These are phyloP conservation scores for Ormyrus pomaceus DNA, from an alignment of 2,888 invertebrate genomes.

Conservation along the genomic window DNA sequence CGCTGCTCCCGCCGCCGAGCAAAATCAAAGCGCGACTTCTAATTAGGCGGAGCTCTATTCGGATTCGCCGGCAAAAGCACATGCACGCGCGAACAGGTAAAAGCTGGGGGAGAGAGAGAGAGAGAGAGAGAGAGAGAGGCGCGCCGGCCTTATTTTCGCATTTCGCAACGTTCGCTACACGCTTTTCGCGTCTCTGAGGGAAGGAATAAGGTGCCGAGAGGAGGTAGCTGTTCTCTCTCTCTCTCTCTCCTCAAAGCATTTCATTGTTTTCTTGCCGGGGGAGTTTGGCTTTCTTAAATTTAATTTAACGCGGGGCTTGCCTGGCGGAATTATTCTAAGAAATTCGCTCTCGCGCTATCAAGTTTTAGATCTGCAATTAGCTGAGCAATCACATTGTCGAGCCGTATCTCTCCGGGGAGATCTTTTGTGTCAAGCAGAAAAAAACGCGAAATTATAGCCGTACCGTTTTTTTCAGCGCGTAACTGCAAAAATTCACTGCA, in stretches of 20 bases:
- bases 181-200: not conserved
- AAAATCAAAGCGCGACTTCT: slow-evolving; percentile 38
- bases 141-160: not conserved
- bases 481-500: no score
- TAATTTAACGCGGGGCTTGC: no score
- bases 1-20: not conserved
- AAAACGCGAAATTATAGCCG: no score
- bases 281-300: no score
- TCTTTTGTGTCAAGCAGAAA: not conserved
- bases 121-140: not conserved
- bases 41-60: slow-evolving; percentile 38
- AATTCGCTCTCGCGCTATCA: no score
- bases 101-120: not conserved
- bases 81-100: not conserved
- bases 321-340: no score
- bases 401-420: not conserved
- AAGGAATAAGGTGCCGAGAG: not conserved
- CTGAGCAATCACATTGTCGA: no score
- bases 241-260: no score
- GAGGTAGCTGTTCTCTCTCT: not conserved
- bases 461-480: no score
- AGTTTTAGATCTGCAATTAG: no score
- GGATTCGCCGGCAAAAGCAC: slow-evolving; percentile 10
- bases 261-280: no score
- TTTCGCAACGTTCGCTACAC: not conserved